Evolutionary conservation across 2,113 vertebrate genomes (phyloP), one percentile per base, ranked within the genome.

Genomic region (Nipponia nippon): DNA sequence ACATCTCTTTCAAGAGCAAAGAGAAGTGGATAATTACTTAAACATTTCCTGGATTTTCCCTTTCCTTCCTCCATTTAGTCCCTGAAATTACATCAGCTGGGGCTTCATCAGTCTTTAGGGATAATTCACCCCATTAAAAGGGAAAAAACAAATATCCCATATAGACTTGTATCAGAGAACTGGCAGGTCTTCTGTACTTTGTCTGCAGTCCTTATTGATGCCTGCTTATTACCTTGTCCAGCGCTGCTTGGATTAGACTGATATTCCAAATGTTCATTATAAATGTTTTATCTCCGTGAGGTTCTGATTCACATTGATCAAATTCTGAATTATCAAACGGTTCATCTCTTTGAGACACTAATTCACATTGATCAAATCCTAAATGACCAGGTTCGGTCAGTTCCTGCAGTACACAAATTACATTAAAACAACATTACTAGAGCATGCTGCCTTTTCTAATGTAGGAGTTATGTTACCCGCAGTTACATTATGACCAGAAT

Each of bases 351-450:
- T 95, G 84, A 96, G 86, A 95, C 97, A 94, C 96, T 98, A 97
- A 98, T 98, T 98, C 97, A 69, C 97, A 98, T 98, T 97, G 98
- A 98, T 98, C 98, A 97, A 80, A 97, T 93, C 97, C 96, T 95
- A 97, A 98, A 97, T 96, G 97, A 98, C 95, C 95, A 90, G 96
- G 93, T 97, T 96, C 96, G 87, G 96, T 89, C 96, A 89, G 97
- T 98, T 98, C 98, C 97, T 97, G 97, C 97, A 96, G 96, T 97
- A 95, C 97, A 94, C 97, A 98, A 98, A 98, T 98, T 95, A 89
- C 97, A 98, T 98, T 99, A 98, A 98, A 99, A 97, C 98, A 98
- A 96, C 99, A 99, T 99, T 99, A 99, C 98, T 96, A 91, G 97
- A 91, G 97, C 98, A 98, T 97, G 98, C 98, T 98, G 98, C 98